Evolutionary conservation across 2,797 vertebrate species (phyloP).

Genomic region (Pipistrellus pygmaeus): DNA sequence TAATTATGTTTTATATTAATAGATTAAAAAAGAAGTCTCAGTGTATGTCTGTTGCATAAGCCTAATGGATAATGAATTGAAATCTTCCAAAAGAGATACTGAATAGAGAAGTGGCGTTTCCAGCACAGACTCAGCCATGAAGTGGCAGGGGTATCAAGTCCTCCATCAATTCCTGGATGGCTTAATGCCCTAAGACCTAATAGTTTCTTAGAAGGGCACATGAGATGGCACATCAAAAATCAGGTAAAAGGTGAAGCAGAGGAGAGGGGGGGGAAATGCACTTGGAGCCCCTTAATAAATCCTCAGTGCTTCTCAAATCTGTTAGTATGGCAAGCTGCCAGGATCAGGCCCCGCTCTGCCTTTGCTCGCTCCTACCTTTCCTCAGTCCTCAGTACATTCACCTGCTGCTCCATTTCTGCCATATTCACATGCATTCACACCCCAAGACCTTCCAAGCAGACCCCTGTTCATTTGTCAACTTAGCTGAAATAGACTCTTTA

Average conservation of each 20-base stretch:
- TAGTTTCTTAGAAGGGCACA: neutral
- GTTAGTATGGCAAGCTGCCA: neutral
- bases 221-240: neutral
- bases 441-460: neutral
- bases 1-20: conserved; percentile 16
- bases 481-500: neutral
- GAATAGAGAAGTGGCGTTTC: neutral
- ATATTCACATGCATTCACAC: neutral
- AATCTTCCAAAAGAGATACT: neutral
- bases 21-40: neutral
- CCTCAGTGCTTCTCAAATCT: neutral
- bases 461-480: neutral
- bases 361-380: neutral
- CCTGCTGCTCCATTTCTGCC: neutral
- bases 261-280: neutral
- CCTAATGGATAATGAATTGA: neutral
- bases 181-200: neutral
- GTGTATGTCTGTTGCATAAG: neutral
- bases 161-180: neutral
- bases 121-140: neutral
- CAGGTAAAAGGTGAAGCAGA: neutral
- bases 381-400: neutral
- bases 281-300: neutral
- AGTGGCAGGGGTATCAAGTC: neutral
- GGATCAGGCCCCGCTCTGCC: neutral